Conservation (phyloP, 2,113 vertebrate species). For the Synchiropus splendidus region DNA sequence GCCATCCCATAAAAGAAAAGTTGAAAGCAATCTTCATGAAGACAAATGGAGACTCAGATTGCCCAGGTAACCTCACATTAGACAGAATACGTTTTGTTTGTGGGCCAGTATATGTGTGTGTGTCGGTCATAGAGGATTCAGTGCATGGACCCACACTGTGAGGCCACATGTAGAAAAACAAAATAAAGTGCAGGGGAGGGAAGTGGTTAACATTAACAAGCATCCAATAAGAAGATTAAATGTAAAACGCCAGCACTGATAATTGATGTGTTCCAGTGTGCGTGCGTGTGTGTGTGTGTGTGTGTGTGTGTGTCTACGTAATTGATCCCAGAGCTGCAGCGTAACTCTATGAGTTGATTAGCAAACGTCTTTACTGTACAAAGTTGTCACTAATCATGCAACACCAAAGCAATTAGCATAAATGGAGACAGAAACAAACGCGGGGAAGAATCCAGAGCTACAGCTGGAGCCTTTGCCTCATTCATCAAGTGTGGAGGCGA, state of each 20-base stretch:
- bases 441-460: slow-evolving; percentile 2
- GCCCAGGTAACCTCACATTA: too few species aligned
- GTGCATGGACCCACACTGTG: slow-evolving; percentile 63
- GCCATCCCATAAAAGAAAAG: too few species aligned
- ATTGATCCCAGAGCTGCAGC: slow-evolving; percentile 69
- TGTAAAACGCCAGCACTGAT: slow-evolving; percentile 61
- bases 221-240: slow-evolving; percentile 73
- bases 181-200: slow-evolving; percentile 86
- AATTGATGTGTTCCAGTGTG: slow-evolving; percentile 70
- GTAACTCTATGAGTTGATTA: slow-evolving; percentile 67
- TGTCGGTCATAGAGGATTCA: slow-evolving; percentile 67
- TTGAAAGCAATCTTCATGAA: too few species aligned
- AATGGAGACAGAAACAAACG: slow-evolving; percentile 26
- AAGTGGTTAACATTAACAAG: slow-evolving; percentile 80
- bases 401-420: slow-evolving; percentile 49
- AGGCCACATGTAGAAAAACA: slow-evolving; percentile 80
- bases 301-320: slow-evolving; percentile 51
- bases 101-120: slow-evolving; percentile 41
- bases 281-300: slow-evolving; percentile 32
- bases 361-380: slow-evolving; percentile 70
- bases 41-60: too few species aligned
- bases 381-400: slow-evolving; percentile 65
- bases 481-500: too few species aligned
- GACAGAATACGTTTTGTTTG: slow-evolving; percentile 33
- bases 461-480: too few species aligned